Percentiles rank a stretch among this genome's conserved stretches.
These are phyloP conservation scores for Pterophyllum scalare DNA, from an alignment of 2,113 vertebrate genomes.

Conservation along the genomic window DNA sequence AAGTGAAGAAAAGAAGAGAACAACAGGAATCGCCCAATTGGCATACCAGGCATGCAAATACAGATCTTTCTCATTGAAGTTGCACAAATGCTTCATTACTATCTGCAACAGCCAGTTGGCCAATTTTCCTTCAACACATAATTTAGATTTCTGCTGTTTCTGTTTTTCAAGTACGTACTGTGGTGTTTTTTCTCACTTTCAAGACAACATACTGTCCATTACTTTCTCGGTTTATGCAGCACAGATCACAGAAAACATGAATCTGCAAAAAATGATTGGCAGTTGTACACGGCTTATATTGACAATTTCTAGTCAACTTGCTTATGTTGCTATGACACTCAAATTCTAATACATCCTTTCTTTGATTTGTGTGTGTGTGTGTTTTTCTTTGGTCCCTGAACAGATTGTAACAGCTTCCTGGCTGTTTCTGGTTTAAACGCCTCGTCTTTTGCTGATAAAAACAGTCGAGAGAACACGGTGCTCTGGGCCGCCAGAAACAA, in stretches of 20 bases:
- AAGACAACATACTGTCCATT: background rate
- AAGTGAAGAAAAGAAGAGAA: background rate
- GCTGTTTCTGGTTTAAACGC: conserved; percentile 75
- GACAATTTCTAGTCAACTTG: background rate
- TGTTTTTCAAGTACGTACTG: background rate
- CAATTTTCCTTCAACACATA: background rate
- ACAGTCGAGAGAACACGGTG: conserved; percentile 47
- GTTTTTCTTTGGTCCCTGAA: background rate
- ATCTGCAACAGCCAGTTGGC: background rate
- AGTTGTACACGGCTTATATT: background rate
- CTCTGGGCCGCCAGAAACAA: conserved; percentile 66
- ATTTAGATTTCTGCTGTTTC: conserved; percentile 4
- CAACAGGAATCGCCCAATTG: background rate
- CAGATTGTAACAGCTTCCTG: conserved; percentile 81
- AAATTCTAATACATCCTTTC: background rate
- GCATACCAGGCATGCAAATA: background rate
- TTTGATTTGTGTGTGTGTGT: background rate
- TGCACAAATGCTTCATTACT: background rate
- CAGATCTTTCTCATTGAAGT: background rate
- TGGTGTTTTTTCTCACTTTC: background rate
- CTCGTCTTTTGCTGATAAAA: conserved; percentile 81
- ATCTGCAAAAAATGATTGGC: background rate
- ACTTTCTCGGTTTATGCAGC: background rate
- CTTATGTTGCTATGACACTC: background rate
- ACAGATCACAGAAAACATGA: background rate